A percentile compares a stretch with the other conserved stretches of the same genome.
phyloP scores from a whole-genome alignment of 2,113 vertebrate species.

The Prionailurus bengalensis region DNA sequence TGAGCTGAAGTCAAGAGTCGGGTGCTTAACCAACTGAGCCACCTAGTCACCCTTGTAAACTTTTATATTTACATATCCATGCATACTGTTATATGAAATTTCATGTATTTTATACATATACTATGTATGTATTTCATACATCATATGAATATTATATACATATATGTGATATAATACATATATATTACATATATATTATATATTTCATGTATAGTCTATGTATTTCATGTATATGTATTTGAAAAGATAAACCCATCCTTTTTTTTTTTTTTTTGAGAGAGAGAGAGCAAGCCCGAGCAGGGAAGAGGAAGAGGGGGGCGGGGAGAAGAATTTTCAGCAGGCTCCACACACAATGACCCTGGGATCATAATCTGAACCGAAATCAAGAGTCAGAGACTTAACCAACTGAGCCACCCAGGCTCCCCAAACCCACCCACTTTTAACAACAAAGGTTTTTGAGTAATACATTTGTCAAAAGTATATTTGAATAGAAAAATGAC shows the following conservation, averaged over 20 bases:
- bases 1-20: too few relatives aligned
- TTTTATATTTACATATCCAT: not conserved
- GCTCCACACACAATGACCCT: too few relatives aligned
- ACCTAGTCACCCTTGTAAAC: not conserved
- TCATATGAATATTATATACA: not conserved
- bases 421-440: not conserved
- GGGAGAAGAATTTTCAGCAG: too few relatives aligned
- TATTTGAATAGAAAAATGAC: conserved; percentile 7
- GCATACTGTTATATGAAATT: not conserved
- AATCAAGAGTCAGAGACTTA: too few relatives aligned
- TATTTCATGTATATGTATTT: not conserved
- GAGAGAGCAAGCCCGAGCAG: too few relatives aligned
- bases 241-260: not conserved
- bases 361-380: too few relatives aligned
- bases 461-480: conserved; percentile 20
- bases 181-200: not conserved
- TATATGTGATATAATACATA: not conserved
- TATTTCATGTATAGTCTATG: not conserved
- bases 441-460: conserved; percentile 16
- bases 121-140: not conserved
- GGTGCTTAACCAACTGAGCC: too few relatives aligned
- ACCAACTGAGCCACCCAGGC: too few relatives aligned
- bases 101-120: not conserved
- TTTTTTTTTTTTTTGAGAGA: too few relatives aligned
- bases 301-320: too few relatives aligned